Evolutionary conservation across 2,888 invertebrate species (phyloP), one percentile per base, ranked within the genome.

Genomic region (Pycnomerus fuliginosus): DNA sequence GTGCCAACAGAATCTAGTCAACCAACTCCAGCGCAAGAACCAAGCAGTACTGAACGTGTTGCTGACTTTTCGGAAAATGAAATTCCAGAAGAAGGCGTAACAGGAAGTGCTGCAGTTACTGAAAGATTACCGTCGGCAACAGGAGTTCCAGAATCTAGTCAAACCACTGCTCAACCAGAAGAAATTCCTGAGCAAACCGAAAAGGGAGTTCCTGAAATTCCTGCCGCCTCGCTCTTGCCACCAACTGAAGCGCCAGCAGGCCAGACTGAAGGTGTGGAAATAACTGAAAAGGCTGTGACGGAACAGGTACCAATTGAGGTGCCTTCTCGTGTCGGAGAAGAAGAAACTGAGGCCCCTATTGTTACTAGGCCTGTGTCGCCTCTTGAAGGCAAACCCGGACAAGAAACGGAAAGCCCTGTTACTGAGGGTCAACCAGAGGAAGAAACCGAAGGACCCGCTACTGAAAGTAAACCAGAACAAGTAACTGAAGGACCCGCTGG

Each of bases 261-360:
- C 8, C 34, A 33, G 20, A 20, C 20, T 12, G 38, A 17, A 38
- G 30, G 29, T 10, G 24, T n/a, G 11, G 16, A 22, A 8, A 16
- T 17, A 22, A 35, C 48, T 33, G 34, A 56, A 24, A 22, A 41
- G 13, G 41, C 48, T n/a, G 20, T 28, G 23, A 24, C 12, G 24
- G 37, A 41, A 37, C 14, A 20, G 22, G 31, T 27, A 13, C 37
- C 38, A 15, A 48, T 50, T 24, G 22, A 50, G 41, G 38, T 13
- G 12, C 13, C 36, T n/a, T n/a, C n/a, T n/a, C n/a, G n/a, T n/a
- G n/a, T n/a, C n/a, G n/a, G n/a, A 7, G 39, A 30, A 31, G 34
- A 40, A 36, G 30, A 40, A 38, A 32, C 15, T 20, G 40, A 47
- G 5, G 36, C 40, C 12, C 34, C 8, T 5, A 8, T 20, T 20